A percentile compares a stretch with the other conserved stretches of the same genome.
These are phyloP conservation scores for Progne subis DNA, from an alignment of 2,113 vertebrate genomes.

Conservation along the genomic window DNA sequence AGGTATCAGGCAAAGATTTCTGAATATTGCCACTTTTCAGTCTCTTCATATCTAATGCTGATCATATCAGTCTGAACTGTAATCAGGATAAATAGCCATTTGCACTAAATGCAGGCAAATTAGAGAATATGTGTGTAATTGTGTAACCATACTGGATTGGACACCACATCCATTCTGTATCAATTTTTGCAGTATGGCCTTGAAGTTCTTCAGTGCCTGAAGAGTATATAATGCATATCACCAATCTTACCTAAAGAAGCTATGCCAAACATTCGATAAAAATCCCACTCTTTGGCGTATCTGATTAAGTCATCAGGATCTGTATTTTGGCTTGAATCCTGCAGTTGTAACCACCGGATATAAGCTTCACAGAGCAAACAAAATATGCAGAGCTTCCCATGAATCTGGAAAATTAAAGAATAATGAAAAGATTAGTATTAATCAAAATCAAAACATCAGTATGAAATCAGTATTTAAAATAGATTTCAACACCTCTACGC, in stretches of 20 bases:
- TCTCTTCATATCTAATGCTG: background rate
- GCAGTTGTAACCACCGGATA: conserved; percentile 89
- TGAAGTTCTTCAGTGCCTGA: background rate
- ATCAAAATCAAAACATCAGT: background rate
- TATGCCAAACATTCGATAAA: conserved; percentile 91
- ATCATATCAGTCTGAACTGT: background rate
- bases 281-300: conserved; percentile 98
- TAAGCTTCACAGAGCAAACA: conserved; percentile 96
- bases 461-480: background rate
- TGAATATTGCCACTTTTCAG: background rate
- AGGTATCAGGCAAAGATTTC: background rate
- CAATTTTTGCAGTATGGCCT: background rate
- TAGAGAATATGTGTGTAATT: background rate
- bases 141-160: background rate
- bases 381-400: conserved; percentile 93
- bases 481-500: background rate
- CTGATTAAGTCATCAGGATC: conserved; percentile 94
- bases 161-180: background rate
- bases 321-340: conserved; percentile 83
- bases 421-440: background rate
- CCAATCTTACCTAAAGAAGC: conserved; percentile 85
- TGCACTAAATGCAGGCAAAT: background rate
- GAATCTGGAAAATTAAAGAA: conserved; percentile 80
- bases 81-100: background rate
- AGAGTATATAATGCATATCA: background rate